These are phyloP conservation scores for Nemapogon koenigi DNA, from an alignment of 2,888 invertebrate genomes.

Conservation along the genomic window DNA sequence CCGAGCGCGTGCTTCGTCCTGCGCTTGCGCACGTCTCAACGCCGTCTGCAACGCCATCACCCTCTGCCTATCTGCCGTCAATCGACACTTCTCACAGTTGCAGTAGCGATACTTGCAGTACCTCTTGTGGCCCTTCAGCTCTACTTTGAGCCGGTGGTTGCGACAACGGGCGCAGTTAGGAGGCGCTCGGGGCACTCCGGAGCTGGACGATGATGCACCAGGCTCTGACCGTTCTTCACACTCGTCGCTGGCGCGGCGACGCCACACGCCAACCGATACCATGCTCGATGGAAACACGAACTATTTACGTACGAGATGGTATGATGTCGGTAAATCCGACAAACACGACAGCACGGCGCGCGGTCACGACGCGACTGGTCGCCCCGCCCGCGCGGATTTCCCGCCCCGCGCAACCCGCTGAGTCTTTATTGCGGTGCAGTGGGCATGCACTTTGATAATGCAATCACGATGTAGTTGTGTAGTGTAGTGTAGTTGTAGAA, in stretches of 20 bases:
- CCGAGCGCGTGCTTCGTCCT: constrained; percentile 75
- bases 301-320: too few species aligned
- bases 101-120: constrained; percentile 88
- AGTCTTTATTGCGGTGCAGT: constrained; percentile 19
- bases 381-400: constrained; percentile 24
- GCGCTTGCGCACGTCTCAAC: constrained; percentile 80
- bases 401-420: constrained; percentile 34
- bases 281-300: too few species aligned
- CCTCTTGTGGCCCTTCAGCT: constrained; percentile 90
- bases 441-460: too few species aligned
- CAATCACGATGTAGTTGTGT: too few species aligned
- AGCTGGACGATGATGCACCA: constrained; percentile 59
- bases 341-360: constrained; percentile 41
- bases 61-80: constrained; percentile 85
- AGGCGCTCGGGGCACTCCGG: constrained; percentile 76
- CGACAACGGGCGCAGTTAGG: constrained; percentile 93
- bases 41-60: constrained; percentile 92
- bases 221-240: constrained; percentile 56
- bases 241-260: constrained; percentile 53
- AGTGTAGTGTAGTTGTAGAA: too few species aligned
- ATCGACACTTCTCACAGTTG: constrained; percentile 83
- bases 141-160: constrained; percentile 88
- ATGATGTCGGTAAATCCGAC: constrained; percentile 31
- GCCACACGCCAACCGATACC: constrained; percentile 57
- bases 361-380: constrained; percentile 52